Evolutionary conservation across 1,140 invertebrate species (phyloP).

Genomic region (Halyomorpha halys): DNA sequence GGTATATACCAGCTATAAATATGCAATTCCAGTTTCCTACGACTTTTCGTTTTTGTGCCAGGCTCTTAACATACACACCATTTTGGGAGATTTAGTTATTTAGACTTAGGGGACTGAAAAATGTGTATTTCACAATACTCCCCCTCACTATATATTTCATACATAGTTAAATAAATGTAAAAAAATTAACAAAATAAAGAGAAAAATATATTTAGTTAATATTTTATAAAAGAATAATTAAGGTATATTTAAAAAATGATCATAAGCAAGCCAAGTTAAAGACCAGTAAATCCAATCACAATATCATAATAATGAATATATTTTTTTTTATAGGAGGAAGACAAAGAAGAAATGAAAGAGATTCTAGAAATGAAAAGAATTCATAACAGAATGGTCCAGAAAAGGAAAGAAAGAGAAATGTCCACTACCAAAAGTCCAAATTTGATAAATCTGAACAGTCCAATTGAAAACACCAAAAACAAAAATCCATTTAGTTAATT

Average conservation of each 20-base stretch:
- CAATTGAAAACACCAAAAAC: neutral
- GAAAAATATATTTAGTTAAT: too few relatives aligned
- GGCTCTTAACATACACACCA: too few relatives aligned
- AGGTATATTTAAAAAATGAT: too few relatives aligned
- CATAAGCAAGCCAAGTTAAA: neutral
- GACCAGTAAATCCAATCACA: neutral
- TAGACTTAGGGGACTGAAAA: too few relatives aligned
- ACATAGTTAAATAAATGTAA: too few relatives aligned
- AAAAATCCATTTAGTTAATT: neutral
- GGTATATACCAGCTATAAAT: too few relatives aligned
- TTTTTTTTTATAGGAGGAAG: constrained; percentile 58
- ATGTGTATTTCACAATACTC: neutral
- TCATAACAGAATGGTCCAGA: constrained; percentile 62
- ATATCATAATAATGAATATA: neutral
- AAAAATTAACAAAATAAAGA: too few relatives aligned
- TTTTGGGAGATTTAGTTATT: too few relatives aligned
- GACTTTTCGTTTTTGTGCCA: too few relatives aligned
- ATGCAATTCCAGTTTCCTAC: too few relatives aligned
- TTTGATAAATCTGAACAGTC: constrained; percentile 17
- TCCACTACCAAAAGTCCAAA: constrained; percentile 23
- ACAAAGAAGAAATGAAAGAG: constrained; percentile 88
- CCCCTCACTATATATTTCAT: neutral
- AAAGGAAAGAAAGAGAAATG: constrained; percentile 41
- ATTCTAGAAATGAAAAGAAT: constrained; percentile 81
- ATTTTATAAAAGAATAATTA: too few relatives aligned